phyloP scores from a whole-genome alignment of 92 coral and sea anemone genomes.

The Bergia sp. region DNA sequence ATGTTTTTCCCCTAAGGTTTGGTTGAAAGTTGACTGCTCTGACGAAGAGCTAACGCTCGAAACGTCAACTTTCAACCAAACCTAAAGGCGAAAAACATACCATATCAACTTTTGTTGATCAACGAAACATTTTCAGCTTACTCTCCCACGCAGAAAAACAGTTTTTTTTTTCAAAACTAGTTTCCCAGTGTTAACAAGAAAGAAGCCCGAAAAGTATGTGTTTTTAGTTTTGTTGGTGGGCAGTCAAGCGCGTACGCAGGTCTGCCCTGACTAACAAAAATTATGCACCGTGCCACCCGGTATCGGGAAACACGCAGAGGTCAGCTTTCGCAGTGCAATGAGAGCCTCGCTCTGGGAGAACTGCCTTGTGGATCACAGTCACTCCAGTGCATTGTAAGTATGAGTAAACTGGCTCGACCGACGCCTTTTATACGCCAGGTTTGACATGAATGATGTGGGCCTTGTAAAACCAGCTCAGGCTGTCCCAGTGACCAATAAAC shows the following conservation, averaged over 20 bases:
- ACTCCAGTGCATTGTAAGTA: conserved; percentile 53
- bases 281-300: conserved; percentile 49
- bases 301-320: conserved; percentile 44
- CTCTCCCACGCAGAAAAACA: no score
- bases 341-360: conserved; percentile 52
- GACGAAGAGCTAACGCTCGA: no score
- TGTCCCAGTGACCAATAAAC: not conserved
- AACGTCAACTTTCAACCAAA: no score
- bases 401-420: not conserved
- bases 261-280: conserved; percentile 46
- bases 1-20: no score
- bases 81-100: no score
- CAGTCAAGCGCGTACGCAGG: conserved; percentile 54
- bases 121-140: no score
- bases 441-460: not conserved
- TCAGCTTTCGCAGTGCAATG: conserved; percentile 44
- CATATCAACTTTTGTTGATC: no score
- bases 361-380: conserved; percentile 56
- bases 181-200: no score
- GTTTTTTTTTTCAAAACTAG: no score
- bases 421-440: conserved; percentile 22
- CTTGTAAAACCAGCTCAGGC: not conserved
- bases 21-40: no score
- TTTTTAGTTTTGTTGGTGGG: conserved; percentile 45
- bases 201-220: not conserved